phyloP scores from a whole-genome alignment of 92 coral and sea anemone species.

The Porites evermanni region DNA sequence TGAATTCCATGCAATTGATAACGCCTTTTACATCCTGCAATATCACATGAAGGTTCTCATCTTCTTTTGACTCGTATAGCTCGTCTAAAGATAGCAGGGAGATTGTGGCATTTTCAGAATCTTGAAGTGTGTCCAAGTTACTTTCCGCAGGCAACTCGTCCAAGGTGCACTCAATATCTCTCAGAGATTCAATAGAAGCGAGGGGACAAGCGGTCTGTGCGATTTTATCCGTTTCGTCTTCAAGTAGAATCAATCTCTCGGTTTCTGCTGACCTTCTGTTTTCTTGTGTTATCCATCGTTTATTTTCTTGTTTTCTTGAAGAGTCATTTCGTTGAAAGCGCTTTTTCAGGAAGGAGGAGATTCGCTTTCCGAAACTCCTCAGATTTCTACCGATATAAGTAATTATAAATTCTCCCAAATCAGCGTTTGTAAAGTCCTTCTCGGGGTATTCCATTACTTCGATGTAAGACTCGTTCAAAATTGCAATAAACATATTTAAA shows the following conservation, averaged over 20 bases:
- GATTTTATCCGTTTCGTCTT: background rate
- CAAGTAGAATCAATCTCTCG: constrained; percentile 4
- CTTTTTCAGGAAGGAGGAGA: background rate
- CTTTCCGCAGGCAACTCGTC: background rate
- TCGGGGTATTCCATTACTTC: constrained; percentile 39
- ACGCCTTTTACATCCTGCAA: background rate
- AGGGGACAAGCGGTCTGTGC: constrained; percentile 14
- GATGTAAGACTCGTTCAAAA: constrained; percentile 70
- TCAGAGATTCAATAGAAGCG: constrained; percentile 27
- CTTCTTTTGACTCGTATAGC: constrained; percentile 32
- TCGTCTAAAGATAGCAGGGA: constrained; percentile 38
- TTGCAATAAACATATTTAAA: constrained; percentile 77
- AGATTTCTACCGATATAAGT: constrained; percentile 35
- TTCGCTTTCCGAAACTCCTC: constrained; percentile 8
- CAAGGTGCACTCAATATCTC: background rate
- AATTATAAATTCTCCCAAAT: constrained; percentile 71
- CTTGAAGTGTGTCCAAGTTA: background rate
- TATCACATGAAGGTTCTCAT: background rate
- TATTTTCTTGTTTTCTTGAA: background rate
- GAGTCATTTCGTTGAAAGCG: background rate
- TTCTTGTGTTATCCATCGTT: background rate
- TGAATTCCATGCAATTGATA: background rate
- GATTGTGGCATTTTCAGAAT: constrained; percentile 12
- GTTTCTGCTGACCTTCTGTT: background rate
- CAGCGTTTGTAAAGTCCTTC: constrained; percentile 63